These are phyloP conservation scores for Lagopus leucura DNA, from an alignment of 2,113 vertebrate species.

Conservation along the genomic window DNA sequence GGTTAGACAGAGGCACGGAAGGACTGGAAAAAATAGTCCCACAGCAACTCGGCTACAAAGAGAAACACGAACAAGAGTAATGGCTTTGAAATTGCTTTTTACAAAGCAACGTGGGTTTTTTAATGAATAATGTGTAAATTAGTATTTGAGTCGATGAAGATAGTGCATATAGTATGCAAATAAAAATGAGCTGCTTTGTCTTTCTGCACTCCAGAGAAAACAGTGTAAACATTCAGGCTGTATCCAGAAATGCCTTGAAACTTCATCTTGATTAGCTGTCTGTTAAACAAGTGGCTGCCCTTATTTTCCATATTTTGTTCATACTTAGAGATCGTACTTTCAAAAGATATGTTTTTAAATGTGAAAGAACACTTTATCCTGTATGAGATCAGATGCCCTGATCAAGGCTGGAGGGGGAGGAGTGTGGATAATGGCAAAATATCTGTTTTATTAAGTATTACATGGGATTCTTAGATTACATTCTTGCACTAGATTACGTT, in stretches of 20 bases:
- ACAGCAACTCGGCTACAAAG: slow-evolving; percentile 29
- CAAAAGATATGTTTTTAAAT: background rate
- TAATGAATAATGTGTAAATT: background rate
- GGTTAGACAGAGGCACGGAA: slow-evolving; percentile 28
- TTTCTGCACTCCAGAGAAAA: background rate
- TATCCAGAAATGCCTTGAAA: background rate
- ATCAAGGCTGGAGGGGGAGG: background rate
- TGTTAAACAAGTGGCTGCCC: background rate
- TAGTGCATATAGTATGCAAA: background rate
- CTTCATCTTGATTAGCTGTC: background rate
- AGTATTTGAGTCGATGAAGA: background rate
- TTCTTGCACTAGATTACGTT: background rate
- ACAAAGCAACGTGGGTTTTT: background rate
- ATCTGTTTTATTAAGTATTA: background rate
- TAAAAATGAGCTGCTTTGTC: background rate
- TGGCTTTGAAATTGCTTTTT: slow-evolving; percentile 5
- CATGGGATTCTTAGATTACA: background rate
- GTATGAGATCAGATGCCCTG: background rate
- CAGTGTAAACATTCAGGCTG: background rate
- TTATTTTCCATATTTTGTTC: background rate
- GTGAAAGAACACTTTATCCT: background rate
- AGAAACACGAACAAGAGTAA: background rate
- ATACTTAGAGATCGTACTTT: background rate
- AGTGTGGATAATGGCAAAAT: background rate
- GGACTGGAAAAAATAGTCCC: slow-evolving; percentile 4